Evolutionary conservation across 2,797 vertebrate genomes (phyloP).

Genomic region (Echiichthys vipera): DNA sequence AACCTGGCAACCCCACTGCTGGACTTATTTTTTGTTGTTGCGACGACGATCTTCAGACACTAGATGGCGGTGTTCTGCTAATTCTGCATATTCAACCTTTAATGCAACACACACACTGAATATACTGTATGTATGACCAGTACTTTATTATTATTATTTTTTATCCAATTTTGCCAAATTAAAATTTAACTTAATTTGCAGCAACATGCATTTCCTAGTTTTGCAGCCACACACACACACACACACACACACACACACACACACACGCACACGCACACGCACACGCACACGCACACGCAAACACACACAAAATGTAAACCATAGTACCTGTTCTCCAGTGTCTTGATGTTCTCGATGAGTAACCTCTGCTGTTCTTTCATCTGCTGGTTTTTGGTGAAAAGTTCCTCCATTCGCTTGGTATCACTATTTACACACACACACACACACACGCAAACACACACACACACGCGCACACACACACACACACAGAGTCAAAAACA

Average conservation of each 20-base stretch:
- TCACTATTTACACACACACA: constrained; percentile 82
- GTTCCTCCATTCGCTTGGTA: constrained; percentile 92
- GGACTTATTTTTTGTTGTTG: no score
- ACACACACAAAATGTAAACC: background rate
- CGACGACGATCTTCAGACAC: no score
- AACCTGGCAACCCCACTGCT: no score
- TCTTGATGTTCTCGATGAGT: constrained; percentile 94
- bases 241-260: no score
- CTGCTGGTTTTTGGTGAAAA: constrained; percentile 94
- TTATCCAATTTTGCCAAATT: background rate
- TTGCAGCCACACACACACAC: background rate
- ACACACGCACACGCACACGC: background rate
- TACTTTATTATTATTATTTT: background rate
- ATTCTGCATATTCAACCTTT: no score
- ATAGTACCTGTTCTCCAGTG: constrained; percentile 93
- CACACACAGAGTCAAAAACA: background rate
- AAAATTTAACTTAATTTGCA: background rate
- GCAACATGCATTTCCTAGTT: background rate
- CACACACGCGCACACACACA: constrained; percentile 1
- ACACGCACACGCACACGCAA: background rate
- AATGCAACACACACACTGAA: no score
- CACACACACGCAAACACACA: background rate
- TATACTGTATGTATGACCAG: no score
- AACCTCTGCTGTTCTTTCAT: constrained; percentile 93
- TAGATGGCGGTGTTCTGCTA: no score